Base-by-base conservation (phyloP, 2,888 invertebrate species). In the Plusia festucae region DNA sequence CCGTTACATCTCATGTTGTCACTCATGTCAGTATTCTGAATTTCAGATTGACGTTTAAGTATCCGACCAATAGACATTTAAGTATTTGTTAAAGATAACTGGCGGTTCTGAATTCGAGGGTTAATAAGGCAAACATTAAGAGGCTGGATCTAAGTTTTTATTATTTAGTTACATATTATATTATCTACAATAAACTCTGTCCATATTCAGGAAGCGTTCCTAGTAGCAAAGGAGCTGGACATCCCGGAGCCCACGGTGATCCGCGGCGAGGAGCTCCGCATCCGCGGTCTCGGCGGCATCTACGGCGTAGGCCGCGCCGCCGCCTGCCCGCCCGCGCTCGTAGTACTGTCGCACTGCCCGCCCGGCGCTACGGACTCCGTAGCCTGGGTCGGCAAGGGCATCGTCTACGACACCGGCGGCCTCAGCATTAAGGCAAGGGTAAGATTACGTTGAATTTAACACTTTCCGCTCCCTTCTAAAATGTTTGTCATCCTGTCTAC, bases 371-470 rank as follows among this genome's bases (percentile, higher is more conserved):
- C 83, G 0, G 87, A 95, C 75, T 96, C 96, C 1, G 96, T 98
- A 67, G 98, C 98, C 1, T 97, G 98, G 97, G 98, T 99, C 52
- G 99, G 99, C 58, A 99, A 99, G 92, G 99, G 99, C 58, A 98
- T 99, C 87, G 98, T 99, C 6, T 99, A 98, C 87, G 99, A 99
- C 87, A 99, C 98, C 74, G 99, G 99, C 85, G 99, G 99, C 27
- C 96, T 99, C 69, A 98, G 98, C 91, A 97, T 99, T 84, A 99
- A 99, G 93, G 96, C 97, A 46, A 97, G 98, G 96, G 97, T 97
- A 89, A 87, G 89, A n/a, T n/a, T n/a, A n/a, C n/a, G n/a, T n/a
- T n/a, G n/a, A n/a, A n/a, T n/a, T n/a, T n/a, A n/a, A n/a, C n/a
- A n/a, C n/a, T n/a, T n/a, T n/a, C n/a, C n/a, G n/a, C n/a, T n/a